Evolutionary conservation across 2,888 invertebrate genomes (phyloP), one percentile per base, ranked within the genome.

Genomic region (Polietes domitor): DNA sequence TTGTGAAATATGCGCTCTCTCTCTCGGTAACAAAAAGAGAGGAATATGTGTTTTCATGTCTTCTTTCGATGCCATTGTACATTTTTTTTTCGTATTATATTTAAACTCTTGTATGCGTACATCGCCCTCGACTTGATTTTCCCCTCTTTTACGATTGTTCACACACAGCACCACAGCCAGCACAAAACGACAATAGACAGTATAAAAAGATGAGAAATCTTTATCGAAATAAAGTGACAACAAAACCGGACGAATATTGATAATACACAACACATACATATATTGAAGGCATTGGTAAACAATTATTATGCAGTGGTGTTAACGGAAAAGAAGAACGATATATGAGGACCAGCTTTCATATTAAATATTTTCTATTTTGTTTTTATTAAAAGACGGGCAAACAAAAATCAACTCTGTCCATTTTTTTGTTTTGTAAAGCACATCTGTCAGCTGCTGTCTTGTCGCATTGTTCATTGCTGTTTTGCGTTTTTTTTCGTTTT

Each of bases 71-170:
- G 4, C 10, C 15, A 26, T 58, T 24, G 19, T 53, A 21, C 41
- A 19, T 65, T 17, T 61, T 28, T 63, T 68, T 43, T 65, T 68
- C 24, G 24, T 43, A 43, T 43, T 68, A 19, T 41, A n/a, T n/a
- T n/a, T 41, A 21, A 21, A 37, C 21, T 43, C 43, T 79, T 80
- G 80, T 85, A 71, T 86, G 83, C 86, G 86, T 86, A 85, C 86
- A 86, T 86, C 86, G 86, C 86, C 86, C 73, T 77, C 77, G 65
- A 73, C 83, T 85, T 77, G 79, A 81, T 63, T 68, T 80, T 83
- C 74, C 80, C 77, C 77, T 24, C 24, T 32, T 63, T 32, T 32
- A 17, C 17, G 17, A 28, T 28, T 41, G 10, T 21, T 19, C 19
- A 41, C 41, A 21, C n/a, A 41, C 17, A 41, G 37, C 53, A 19